phyloP scores from a whole-genome alignment of 2,797 vertebrate genomes.

The Cossypha dichroa region DNA sequence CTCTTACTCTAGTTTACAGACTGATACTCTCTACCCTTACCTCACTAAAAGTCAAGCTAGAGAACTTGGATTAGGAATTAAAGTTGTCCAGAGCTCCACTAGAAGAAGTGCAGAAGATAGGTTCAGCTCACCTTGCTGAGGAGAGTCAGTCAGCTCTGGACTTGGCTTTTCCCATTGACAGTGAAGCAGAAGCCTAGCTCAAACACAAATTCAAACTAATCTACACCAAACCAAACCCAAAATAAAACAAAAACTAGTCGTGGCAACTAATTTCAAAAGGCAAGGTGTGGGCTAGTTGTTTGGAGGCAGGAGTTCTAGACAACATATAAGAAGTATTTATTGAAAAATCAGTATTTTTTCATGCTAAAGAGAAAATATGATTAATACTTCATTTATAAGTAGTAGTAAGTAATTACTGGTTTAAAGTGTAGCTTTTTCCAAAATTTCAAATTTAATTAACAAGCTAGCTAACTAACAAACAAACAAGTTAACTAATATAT shows the following conservation, averaged over 20 bases:
- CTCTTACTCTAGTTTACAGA: not conserved
- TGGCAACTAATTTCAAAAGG: not conserved
- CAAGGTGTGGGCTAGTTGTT: not conserved
- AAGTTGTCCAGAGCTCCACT: not conserved
- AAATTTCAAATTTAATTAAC: not conserved
- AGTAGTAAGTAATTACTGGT: not conserved
- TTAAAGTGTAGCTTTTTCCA: not conserved
- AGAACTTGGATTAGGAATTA: not conserved
- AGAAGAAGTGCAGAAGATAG: not conserved
- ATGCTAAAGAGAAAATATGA: not conserved
- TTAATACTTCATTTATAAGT: not conserved
- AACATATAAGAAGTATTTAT: not conserved
- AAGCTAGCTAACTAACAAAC: not conserved
- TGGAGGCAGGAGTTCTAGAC: not conserved
- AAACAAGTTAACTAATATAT: not conserved
- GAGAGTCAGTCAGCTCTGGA: not conserved
- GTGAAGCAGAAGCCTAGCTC: not conserved
- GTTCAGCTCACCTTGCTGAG: not conserved
- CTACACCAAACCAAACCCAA: not conserved
- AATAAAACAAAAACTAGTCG: not conserved
- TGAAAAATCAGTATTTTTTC: not conserved
- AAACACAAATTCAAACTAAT: not conserved
- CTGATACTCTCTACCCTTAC: not conserved
- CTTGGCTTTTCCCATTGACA: not conserved
- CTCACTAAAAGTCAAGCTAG: not conserved